Conservation (phyloP, 2,888 invertebrate genomes). For the Spisula solida region DNA sequence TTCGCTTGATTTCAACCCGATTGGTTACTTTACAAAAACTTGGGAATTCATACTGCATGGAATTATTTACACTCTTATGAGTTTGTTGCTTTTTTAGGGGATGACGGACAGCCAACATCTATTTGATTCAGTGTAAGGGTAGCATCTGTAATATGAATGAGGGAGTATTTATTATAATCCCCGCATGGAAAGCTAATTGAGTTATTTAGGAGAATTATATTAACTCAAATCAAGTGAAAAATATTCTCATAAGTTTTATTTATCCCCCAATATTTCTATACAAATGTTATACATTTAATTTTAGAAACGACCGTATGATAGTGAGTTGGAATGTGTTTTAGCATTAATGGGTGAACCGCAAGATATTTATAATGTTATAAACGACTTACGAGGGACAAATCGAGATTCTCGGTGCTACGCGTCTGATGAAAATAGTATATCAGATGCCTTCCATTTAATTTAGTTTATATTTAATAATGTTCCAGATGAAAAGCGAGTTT, state of each 20-base stretch:
- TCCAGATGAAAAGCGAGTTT: too few species aligned
- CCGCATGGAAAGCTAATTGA: neutral
- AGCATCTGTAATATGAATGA: slow-evolving; percentile 15
- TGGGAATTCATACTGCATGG: neutral
- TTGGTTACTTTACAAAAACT: slow-evolving; percentile 10
- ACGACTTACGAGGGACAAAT: neutral
- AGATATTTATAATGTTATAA: neutral
- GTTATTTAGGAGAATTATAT: slow-evolving; percentile 7
- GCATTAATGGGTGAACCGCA: neutral
- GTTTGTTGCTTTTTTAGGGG: neutral
- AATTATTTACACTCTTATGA: slow-evolving; percentile 4
- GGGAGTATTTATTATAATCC: slow-evolving; percentile 45
- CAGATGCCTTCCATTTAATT: neutral
- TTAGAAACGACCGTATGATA: neutral
- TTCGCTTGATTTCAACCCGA: neutral
- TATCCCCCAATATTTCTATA: neutral
- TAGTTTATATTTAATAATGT: too few species aligned
- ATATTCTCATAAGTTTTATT: neutral
- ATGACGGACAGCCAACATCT: neutral
- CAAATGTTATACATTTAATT: neutral
- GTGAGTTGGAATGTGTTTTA: neutral
- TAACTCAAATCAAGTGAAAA: neutral
- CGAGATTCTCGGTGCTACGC: neutral
- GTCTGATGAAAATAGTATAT: neutral
- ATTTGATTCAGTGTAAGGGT: neutral